These are phyloP conservation scores for Xenopus petersii DNA, from an alignment of 2,797 vertebrate species.

Conservation along the genomic window DNA sequence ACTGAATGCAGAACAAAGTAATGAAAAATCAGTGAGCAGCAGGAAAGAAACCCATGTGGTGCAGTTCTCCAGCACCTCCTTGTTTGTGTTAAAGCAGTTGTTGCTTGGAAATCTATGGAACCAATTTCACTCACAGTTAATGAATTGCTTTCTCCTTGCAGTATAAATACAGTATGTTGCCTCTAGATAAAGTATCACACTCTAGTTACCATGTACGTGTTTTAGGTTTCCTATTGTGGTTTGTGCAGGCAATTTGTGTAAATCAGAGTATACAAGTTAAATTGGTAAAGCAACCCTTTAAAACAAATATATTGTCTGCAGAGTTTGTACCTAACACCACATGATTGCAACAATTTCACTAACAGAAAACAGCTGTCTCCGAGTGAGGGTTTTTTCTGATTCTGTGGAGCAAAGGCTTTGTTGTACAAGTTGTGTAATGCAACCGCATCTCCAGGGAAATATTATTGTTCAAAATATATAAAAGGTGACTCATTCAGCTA, in stretches of 20 bases:
- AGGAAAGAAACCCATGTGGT: neutral
- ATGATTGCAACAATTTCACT: conserved; percentile 39
- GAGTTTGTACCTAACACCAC: conserved; percentile 41
- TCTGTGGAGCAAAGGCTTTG: conserved; percentile 12
- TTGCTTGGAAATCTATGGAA: conserved; percentile 8
- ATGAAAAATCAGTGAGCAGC: too few relatives aligned
- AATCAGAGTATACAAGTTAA: conserved; percentile 41
- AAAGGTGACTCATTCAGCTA: conserved; percentile 22
- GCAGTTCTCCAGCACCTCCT: neutral
- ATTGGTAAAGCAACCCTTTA: conserved; percentile 35
- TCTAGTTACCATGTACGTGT: conserved; percentile 10
- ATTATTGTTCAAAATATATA: conserved; percentile 17
- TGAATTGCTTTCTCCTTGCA: neutral
- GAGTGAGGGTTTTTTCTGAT: conserved; percentile 19
- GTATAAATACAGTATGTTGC: conserved; percentile 1
- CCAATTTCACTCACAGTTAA: neutral
- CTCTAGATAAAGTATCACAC: conserved; percentile 10
- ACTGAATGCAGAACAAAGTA: too few relatives aligned
- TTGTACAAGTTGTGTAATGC: conserved; percentile 26
- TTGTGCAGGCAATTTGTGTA: conserved; percentile 41
- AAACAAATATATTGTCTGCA: conserved; percentile 46
- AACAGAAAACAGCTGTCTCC: conserved; percentile 41
- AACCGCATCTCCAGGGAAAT: conserved; percentile 20
- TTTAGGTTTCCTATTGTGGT: conserved; percentile 26
- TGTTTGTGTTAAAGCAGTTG: conserved; percentile 1